Evolutionary conservation across 2,797 vertebrate species (phyloP), one percentile per base, ranked within the genome.

Genomic region (Yasuhikotakia modesta): DNA sequence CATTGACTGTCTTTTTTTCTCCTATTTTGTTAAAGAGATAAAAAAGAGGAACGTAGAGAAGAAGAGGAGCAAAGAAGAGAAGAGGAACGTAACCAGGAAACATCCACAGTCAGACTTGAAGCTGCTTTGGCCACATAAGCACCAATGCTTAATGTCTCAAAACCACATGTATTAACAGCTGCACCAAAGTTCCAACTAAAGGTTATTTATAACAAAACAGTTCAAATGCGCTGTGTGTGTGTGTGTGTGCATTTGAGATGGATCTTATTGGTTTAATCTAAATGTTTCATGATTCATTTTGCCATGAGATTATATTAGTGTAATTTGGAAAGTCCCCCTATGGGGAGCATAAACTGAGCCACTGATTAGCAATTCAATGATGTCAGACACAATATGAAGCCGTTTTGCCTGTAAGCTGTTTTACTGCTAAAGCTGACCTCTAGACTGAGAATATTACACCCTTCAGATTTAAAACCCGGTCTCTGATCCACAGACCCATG

Each of bases 391-490:
- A 30, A 74, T 50, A 65, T 32, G 72, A 74, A 35, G 60, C 46
- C 39, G 72, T 64, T 76, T 48, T n/a, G 39, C 17, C 52, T 76
- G 5, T 45, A 45, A 45, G 61, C 14, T 21, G 24, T 69, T 69
- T 50, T 48, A 53, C 32, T 57, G 35, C 61, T 32, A 39, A 65
- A 14, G 8, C 61, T 73, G 69, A 79, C 52, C 77, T 67, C n/a
- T 65, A 46, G 63, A 72, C 70, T 12, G 43, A 67, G 39, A 79
- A 79, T 57, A 79, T 65, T 79, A 75, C 46, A 69, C 43, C 57
- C 19, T 73, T 82, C 43, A 82, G 72, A 48, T 70, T 70, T 32
- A 66, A 79, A 79, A 45, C 75, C 70, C 57, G 73, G 52, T 71
- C 68, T 80, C 27, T 76, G 71, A 55, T 60, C 73, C 64, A 53